Conservation (phyloP, 2,797 vertebrate genomes). For the Vespertilio murinus region DNA sequence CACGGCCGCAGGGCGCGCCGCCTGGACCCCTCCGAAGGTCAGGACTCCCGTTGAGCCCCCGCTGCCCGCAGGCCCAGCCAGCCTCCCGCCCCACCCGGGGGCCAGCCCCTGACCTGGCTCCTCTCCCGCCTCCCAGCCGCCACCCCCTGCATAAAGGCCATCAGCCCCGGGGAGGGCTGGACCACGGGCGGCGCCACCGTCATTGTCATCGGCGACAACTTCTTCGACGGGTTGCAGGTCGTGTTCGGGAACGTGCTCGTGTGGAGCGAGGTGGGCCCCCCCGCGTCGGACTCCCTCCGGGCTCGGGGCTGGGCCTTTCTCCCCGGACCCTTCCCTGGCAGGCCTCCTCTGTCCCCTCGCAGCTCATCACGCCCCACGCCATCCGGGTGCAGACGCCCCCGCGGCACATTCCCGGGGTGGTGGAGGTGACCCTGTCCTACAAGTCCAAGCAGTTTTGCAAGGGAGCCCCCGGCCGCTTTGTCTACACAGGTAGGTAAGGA, state of each 20-base stretch:
- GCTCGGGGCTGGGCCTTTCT: slow-evolving; percentile 30
- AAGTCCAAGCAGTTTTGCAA: slow-evolving; percentile 99
- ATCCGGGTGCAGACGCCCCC: slow-evolving; percentile 97
- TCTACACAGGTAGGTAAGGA: slow-evolving; percentile 94
- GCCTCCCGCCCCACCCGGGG: background rate
- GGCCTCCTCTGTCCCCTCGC: slow-evolving; percentile 65
- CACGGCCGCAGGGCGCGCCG: slow-evolving; percentile 94
- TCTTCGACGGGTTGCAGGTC: slow-evolving; percentile 96
- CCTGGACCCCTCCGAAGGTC: slow-evolving; percentile 96
- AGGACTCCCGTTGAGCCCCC: slow-evolving; percentile 39
- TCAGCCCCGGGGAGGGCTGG: slow-evolving; percentile 97
- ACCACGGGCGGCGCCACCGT: slow-evolving; percentile 96
- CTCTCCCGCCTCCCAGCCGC: slow-evolving; percentile 87
- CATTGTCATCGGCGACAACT: slow-evolving; percentile 98
- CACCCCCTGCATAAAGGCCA: slow-evolving; percentile 97
- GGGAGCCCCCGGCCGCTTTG: slow-evolving; percentile 93
- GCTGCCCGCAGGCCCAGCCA: background rate
- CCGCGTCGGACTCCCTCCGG: slow-evolving; percentile 18
- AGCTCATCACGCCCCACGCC: slow-evolving; percentile 96
- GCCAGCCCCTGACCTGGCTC: slow-evolving; percentile 44
- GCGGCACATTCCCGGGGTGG: slow-evolving; percentile 95
- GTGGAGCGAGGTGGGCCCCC: slow-evolving; percentile 92
- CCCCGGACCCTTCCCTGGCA: background rate
- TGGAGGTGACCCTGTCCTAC: slow-evolving; percentile 97
- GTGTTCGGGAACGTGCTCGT: slow-evolving; percentile 96